Conservation (phyloP, 1,140 invertebrate genomes). For the Pteromalus puparum region DNA sequence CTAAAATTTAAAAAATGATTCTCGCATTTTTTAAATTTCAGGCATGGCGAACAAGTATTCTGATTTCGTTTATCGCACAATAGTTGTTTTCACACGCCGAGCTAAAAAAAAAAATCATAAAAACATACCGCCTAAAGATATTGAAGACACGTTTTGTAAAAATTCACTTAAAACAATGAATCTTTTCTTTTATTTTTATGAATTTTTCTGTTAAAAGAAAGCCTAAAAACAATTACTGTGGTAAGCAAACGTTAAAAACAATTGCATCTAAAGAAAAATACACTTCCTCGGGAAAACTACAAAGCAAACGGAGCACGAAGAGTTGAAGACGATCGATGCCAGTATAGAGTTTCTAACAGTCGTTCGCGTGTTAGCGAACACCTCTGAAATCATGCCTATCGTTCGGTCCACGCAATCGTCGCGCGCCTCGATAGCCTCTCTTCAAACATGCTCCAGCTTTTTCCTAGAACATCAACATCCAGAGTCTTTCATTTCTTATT, state of each 20-base stretch:
- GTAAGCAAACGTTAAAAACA: constrained; percentile 35
- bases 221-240: constrained; percentile 34
- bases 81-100: constrained; percentile 38
- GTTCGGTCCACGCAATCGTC: background rate
- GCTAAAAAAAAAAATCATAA: background rate
- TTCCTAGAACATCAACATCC: background rate
- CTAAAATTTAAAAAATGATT: background rate
- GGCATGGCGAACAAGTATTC: background rate
- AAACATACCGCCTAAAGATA: constrained; percentile 10
- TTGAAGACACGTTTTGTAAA: constrained; percentile 15
- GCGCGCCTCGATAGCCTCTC: constrained; percentile 7
- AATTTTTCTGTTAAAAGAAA: constrained; percentile 19
- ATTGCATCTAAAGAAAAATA: constrained; percentile 6
- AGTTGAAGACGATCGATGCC: constrained; percentile 48
- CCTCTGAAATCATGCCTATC: constrained; percentile 24
- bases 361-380: background rate
- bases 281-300: background rate
- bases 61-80: background rate
- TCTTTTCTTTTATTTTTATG: constrained; percentile 26
- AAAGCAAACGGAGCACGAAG: background rate
- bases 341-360: constrained; percentile 19
- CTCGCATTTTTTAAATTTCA: background rate
- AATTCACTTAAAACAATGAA: constrained; percentile 16
- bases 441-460: constrained; percentile 18
- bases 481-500: constrained; percentile 24